Evolutionary conservation across 2,888 invertebrate species (phyloP), one percentile per base, ranked within the genome.

Genomic region (Tortrix viridana): DNA sequence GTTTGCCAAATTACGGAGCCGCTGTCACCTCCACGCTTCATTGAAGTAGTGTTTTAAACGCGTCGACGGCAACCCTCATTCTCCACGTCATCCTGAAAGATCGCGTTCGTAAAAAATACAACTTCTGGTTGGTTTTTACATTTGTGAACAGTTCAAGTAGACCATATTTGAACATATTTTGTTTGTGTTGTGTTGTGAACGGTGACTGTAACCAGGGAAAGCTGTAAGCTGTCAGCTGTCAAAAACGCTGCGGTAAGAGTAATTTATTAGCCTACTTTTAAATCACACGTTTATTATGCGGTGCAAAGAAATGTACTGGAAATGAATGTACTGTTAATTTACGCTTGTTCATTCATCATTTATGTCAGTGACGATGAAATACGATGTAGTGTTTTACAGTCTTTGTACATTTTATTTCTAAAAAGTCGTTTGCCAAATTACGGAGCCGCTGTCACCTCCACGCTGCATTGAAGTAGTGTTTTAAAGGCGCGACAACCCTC

Each of bases 211-310:
- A 32, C n/a, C n/a, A 32, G 32, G 32, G 32, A n/a, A 79, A 75
- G 75, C 67, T 76, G 65, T 52, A 56, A 56, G 76, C 79, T 80
- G 86, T 85, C 84, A 82, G 79, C 85, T 83, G 86, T 88, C 88
- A 86, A 81, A 84, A 84, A 74, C 79, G 81, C 77, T 74, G 82
- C 85, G 89, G 89, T 89, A 79, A 88, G 80, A 73, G 67, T 74
- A 75, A 76, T 81, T 78, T 81, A 79, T 75, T 9, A 71, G 65
- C 62, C 54, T 56, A 59, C 72, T 55, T 62, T 65, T 53, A 63
- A 60, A 64, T 64, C 68, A 68, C 9, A 58, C 72, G 55, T 41
- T 67, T 68, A 65, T 69, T 71, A 65, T 68, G 56, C 69, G 61
- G 52, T 66, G 47, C 49, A 43, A 41, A 38, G 23, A 47, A 48